Conservation (phyloP, 2,797 vertebrate genomes). For the Coregonus sp. region DNA sequence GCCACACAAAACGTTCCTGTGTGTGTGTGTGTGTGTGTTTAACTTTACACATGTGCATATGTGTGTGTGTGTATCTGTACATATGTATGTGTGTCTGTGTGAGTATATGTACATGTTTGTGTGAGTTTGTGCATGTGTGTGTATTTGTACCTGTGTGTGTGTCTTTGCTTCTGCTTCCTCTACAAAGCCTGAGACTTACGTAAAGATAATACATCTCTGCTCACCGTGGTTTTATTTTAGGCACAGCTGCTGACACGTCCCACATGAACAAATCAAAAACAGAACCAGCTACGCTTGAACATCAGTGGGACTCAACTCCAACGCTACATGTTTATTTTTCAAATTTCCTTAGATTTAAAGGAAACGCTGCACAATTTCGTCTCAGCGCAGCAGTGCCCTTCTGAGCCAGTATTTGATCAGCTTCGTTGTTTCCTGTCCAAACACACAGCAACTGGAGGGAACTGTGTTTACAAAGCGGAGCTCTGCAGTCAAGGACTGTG, state of each 20-base stretch:
- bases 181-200: constrained; percentile 1
- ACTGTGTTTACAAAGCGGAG: constrained; percentile 66
- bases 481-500: constrained; percentile 57
- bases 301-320: constrained; percentile 31
- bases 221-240: constrained; percentile 15
- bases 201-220: constrained; percentile 38
- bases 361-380: constrained; percentile 41
- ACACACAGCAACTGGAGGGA: constrained; percentile 70
- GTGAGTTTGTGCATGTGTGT: too few relatives aligned
- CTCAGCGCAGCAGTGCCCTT: constrained; percentile 61
- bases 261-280: constrained; percentile 17
- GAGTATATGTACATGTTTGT: not conserved
- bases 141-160: not conserved
- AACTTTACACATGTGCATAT: not conserved
- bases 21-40: not conserved
- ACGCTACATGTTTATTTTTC: constrained; percentile 44
- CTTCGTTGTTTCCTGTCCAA: constrained; percentile 73
- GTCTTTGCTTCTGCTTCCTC: constrained; percentile 18
- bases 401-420: constrained; percentile 68
- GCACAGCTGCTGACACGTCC: constrained; percentile 16
- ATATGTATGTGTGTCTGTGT: not conserved
- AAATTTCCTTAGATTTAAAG: constrained; percentile 46
- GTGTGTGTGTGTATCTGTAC: not conserved
- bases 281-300: constrained; percentile 7
- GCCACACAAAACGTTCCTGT: not conserved